Percentiles rank a stretch among this genome's conserved stretches.
These are phyloP conservation scores for Strix aluco DNA, from an alignment of 2,113 vertebrate species.

Conservation along the genomic window DNA sequence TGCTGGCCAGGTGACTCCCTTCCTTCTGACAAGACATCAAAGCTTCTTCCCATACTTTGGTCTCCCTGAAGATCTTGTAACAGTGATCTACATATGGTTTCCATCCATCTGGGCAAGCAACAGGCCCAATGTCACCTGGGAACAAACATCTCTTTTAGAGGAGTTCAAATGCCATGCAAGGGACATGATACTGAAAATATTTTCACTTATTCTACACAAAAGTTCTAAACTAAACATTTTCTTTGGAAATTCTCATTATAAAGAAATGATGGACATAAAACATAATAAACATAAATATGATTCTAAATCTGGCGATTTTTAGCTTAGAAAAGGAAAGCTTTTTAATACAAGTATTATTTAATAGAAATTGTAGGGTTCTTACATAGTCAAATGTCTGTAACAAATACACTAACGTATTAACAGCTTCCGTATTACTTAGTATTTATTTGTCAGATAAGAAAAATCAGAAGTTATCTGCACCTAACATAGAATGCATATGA, in stretches of 20 bases:
- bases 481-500: neutral
- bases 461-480: neutral
- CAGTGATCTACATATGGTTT: conserved; percentile 82
- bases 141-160: neutral
- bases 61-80: conserved; percentile 82
- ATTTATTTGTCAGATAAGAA: neutral
- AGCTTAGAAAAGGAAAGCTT: neutral
- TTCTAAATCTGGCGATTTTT: neutral
- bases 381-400: neutral
- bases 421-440: neutral
- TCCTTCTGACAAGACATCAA: conserved; percentile 81
- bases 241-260: neutral
- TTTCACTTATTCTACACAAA: neutral
- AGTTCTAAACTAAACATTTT: neutral
- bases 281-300: neutral
- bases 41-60: conserved; percentile 83
- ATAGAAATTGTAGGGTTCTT: neutral
- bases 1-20: conserved; percentile 84
- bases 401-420: neutral
- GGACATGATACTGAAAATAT: neutral
- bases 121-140: conserved; percentile 40
- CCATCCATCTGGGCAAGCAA: conserved; percentile 83
- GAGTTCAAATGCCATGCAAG: neutral
- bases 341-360: neutral
- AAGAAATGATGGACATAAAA: neutral